Evolutionary conservation across 2,113 vertebrate species (phyloP).

Genomic region (Anoplopoma fimbria): DNA sequence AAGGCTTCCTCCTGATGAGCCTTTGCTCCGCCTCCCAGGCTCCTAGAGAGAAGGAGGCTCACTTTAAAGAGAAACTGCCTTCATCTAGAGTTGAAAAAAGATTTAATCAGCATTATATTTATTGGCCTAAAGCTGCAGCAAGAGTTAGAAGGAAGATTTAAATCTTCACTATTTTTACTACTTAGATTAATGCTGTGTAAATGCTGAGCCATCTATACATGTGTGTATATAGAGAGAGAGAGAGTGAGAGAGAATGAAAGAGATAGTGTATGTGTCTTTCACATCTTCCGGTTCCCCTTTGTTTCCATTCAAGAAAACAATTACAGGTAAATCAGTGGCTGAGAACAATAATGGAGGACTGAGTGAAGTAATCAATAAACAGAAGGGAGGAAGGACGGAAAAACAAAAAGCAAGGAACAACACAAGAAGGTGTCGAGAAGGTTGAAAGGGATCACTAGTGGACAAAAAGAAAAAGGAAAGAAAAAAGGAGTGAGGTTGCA

Average conservation of each 20-base stretch:
- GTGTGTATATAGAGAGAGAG: no score
- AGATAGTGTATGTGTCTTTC: not conserved
- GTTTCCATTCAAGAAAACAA: conserved; percentile 42
- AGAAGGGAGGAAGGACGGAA: not conserved
- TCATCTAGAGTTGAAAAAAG: not conserved
- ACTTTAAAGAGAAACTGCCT: not conserved
- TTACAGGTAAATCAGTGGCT: conserved; percentile 19
- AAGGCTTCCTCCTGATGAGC: not conserved
- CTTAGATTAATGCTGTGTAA: not conserved
- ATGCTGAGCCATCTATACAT: not conserved
- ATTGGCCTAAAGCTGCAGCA: not conserved
- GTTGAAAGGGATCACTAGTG: not conserved
- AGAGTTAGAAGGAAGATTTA: no score
- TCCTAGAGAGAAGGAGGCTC: not conserved
- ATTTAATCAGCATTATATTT: not conserved
- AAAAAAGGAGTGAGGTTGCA: not conserved
- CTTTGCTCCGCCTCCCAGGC: not conserved
- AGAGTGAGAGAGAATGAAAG: no score
- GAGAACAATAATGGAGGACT: conserved; percentile 26
- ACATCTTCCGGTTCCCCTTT: no score
- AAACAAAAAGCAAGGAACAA: conserved; percentile 5
- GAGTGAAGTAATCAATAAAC: conserved; percentile 24
- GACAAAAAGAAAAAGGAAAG: not conserved
- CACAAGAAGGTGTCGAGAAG: not conserved
- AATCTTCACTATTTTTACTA: not conserved